phyloP scores from a whole-genome alignment of 1,140 invertebrate genomes.

The Asbolus verrucosus region DNA sequence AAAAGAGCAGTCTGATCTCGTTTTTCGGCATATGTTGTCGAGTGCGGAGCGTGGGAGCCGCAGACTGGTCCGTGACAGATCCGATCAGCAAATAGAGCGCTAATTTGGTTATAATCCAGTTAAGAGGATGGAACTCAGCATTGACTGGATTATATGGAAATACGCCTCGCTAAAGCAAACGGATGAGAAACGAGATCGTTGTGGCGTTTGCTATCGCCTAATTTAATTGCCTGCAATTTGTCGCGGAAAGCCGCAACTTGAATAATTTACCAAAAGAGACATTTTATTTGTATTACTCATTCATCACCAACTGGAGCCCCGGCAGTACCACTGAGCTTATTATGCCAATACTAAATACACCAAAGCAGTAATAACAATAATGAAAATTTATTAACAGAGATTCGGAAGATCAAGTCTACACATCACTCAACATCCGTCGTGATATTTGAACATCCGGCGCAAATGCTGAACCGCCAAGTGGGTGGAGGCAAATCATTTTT shows the following conservation, averaged over 20 bases:
- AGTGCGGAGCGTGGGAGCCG: slow-evolving; percentile 47
- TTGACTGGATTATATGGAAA: slow-evolving; percentile 56
- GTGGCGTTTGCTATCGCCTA: slow-evolving; percentile 19
- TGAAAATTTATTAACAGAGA: too few species aligned
- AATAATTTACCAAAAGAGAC: slow-evolving; percentile 2
- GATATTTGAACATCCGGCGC: too few species aligned
- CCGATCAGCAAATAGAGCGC: slow-evolving; percentile 53
- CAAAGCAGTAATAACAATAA: not conserved
- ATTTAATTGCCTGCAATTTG: slow-evolving; percentile 33
- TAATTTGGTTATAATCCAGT: slow-evolving; percentile 52
- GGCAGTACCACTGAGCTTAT: not conserved
- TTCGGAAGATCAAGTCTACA: too few species aligned
- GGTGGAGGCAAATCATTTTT: too few species aligned
- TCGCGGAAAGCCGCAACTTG: slow-evolving; percentile 13
- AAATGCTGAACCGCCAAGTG: too few species aligned
- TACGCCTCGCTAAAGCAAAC: slow-evolving; percentile 39
- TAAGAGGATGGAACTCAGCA: slow-evolving; percentile 40
- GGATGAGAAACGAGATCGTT: slow-evolving; percentile 25
- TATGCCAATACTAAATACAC: not conserved
- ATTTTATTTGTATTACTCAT: slow-evolving; percentile 3
- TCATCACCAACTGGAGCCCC: too few species aligned
- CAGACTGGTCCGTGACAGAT: slow-evolving; percentile 44
- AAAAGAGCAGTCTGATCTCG: slow-evolving; percentile 4
- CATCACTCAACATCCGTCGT: too few species aligned
- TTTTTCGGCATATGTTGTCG: not conserved